These are phyloP conservation scores for Scaptomyza cyrtandrae DNA, from an alignment of 2,888 invertebrate species.

Conservation along the genomic window DNA sequence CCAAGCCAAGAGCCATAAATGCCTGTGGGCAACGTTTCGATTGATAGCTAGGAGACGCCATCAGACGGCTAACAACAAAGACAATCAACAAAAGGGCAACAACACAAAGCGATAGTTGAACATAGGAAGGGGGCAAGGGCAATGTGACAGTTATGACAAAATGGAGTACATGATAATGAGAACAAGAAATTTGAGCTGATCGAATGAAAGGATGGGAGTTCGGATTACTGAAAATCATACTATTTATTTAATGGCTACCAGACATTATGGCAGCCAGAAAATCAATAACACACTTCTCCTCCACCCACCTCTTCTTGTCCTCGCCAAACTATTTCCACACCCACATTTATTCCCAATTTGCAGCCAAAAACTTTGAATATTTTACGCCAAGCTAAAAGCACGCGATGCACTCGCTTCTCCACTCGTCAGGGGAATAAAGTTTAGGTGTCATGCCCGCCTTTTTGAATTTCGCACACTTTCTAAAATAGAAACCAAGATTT, in stretches of 20 bases:
- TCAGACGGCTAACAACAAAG: conserved; percentile 38
- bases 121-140: not conserved
- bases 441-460: conserved; percentile 52
- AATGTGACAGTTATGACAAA: conserved; percentile 23
- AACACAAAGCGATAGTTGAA: conserved; percentile 28
- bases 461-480: conserved; percentile 40
- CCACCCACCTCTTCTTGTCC: not conserved
- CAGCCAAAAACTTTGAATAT: conserved; percentile 46
- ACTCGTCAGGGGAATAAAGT: conserved; percentile 33
- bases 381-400: conserved; percentile 53
- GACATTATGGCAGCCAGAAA: conserved; percentile 49
- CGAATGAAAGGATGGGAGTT: not conserved
- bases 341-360: conserved; percentile 31
- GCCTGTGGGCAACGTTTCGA: conserved; percentile 32
- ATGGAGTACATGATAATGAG: conserved; percentile 28
- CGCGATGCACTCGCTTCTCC: conserved; percentile 58
- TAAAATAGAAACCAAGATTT: not conserved
- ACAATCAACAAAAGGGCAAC: conserved; percentile 58
- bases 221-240: not conserved
- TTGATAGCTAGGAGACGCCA: conserved; percentile 24
- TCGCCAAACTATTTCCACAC: not conserved
- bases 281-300: conserved; percentile 44
- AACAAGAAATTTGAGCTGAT: not conserved
- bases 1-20: conserved; percentile 7
- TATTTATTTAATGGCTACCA: conserved; percentile 30